Evolutionary conservation across 2,888 invertebrate species (phyloP), one percentile per base, ranked within the genome.

Genomic region (Troglohyphantes excavatus): DNA sequence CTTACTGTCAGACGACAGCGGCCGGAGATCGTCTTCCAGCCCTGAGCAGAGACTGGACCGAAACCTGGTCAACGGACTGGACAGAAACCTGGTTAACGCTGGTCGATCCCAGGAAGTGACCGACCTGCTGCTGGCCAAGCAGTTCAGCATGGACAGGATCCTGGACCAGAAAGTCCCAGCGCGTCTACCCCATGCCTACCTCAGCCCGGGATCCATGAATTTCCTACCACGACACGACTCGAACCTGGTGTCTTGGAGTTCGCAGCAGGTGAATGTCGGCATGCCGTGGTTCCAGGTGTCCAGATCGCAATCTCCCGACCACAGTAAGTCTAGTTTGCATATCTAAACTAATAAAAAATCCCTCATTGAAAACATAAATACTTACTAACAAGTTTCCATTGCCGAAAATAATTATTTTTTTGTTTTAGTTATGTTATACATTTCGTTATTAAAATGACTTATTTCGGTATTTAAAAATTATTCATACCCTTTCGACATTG

Each of bases 251-350:
- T 39, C 65, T 26, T 61, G 81, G n/a, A 68, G 76, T 2, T 21
- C 78, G 1, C 21, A 68, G 6, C 33, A 85, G 21, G 43, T 90
- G 13, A n/a, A n/a, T n/a, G 70, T 81, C 17, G 72, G 81, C 27
- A 59, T 90, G 65, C 90, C 90, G 19, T 90, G 90, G 90, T 90
- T 87, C 19, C 90, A 90, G 53, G 70, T 86, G 27, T 33, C 68
- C 11, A 82, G 90, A 19, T 73, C 86, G 2, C 23, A 87, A n/a
- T 90, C 90, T 1, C 90, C 90, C 7, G 65, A 76, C 33, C 86
- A 90, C 23, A 90, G 90, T 90, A 70, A 90, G 90, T 83, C 3
- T 33, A 39, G 2, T 39, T 39, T n/a, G n/a, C n/a, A n/a, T n/a
- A n/a, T n/a, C n/a, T n/a, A n/a, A n/a, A n/a, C n/a, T n/a, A n/a